Percentiles rank a stretch among this genome's conserved stretches.
Evolutionary conservation across 64 coral and sea anemone species (phyloP).

Genomic region (Orbicella faveolata): DNA sequence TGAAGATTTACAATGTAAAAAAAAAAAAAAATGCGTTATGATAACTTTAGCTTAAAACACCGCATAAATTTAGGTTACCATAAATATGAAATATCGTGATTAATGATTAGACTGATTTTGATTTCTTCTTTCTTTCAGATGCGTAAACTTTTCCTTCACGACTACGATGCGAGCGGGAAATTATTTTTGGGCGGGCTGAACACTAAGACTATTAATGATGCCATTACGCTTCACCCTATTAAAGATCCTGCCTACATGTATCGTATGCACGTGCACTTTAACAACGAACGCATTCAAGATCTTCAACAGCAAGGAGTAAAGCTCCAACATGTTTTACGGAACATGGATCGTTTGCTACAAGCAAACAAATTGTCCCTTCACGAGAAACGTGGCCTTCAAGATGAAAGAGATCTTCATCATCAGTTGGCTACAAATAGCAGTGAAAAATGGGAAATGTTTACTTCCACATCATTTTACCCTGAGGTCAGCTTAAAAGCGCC

Average conservation of each 20-base stretch:
- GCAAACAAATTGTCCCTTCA: neutral
- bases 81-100: too few species aligned
- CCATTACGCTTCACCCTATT: conserved; percentile 89
- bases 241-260: conserved; percentile 90
- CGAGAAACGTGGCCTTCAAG: conserved; percentile 47
- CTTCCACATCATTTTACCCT: conserved; percentile 66
- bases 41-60: too few species aligned
- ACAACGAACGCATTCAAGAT: conserved; percentile 58
- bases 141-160: conserved; percentile 83
- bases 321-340: conserved; percentile 48
- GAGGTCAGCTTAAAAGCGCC: conserved; percentile 58
- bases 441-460: conserved; percentile 82
- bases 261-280: conserved; percentile 82
- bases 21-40: too few species aligned
- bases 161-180: conserved; percentile 59
- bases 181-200: conserved; percentile 83
- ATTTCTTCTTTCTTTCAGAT: conserved; percentile 60
- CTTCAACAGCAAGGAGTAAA: conserved; percentile 68
- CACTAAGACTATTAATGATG: conserved; percentile 78
- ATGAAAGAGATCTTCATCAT: conserved; percentile 62
- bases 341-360: conserved; percentile 66
- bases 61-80: too few species aligned
- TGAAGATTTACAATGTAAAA: too few species aligned
- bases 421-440: conserved; percentile 39
- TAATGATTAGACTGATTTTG: neutral